These are phyloP conservation scores for Ophioderma brevispina DNA, from an alignment of 35 echinoderm and acorn worm species.

Conservation along the genomic window DNA sequence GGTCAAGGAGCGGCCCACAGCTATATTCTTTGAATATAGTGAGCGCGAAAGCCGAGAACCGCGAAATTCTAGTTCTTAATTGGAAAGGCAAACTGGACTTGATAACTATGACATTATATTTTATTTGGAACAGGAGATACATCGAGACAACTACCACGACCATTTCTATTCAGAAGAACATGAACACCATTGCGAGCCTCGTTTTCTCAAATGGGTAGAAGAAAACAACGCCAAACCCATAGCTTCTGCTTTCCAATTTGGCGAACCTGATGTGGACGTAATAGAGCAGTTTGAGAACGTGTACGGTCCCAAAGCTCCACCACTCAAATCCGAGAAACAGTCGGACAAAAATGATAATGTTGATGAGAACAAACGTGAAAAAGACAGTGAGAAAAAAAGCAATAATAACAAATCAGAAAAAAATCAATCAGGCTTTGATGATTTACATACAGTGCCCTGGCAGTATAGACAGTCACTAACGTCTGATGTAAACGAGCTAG, in stretches of 20 bases:
- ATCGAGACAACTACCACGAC: not conserved
- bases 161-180: not conserved
- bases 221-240: not conserved
- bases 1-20: no score
- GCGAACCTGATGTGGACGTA: not conserved
- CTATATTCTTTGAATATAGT: no score
- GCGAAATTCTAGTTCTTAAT: no score
- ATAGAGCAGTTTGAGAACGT: not conserved
- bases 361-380: not conserved
- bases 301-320: not conserved
- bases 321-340: not conserved
- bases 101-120: no score
- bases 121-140: not conserved
- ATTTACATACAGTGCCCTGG: slow-evolving; percentile 20
- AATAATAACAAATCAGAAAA: not conserved
- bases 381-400: not conserved
- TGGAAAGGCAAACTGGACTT: no score
- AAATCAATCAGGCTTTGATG: slow-evolving; percentile 25
- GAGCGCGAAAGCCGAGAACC: no score
- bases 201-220: not conserved
- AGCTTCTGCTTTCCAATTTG: no score
- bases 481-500: slow-evolving; percentile 6
- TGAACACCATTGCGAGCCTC: not conserved
- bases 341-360: not conserved
- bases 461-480: not conserved